These are phyloP conservation scores for Dione vanillae DNA, from an alignment of 2,888 invertebrate genomes.

Conservation along the genomic window DNA sequence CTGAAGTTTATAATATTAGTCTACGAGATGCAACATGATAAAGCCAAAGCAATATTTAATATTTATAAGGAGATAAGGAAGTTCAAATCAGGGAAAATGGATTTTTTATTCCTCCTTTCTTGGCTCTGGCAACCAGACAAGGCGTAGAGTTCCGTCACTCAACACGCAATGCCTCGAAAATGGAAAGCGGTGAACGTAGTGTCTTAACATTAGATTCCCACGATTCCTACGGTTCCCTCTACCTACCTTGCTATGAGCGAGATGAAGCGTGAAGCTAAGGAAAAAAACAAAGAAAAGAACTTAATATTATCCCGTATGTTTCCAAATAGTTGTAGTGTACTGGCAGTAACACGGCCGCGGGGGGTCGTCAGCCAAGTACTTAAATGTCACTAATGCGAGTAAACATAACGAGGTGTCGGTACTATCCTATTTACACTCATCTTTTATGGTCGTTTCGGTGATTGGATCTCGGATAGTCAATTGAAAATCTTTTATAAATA, in stretches of 20 bases:
- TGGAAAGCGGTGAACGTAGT: neutral
- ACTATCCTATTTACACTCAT: constrained; percentile 24
- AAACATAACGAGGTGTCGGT: constrained; percentile 38
- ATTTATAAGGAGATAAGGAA: too few species aligned
- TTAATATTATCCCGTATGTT: constrained; percentile 9
- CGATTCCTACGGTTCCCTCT: too few species aligned
- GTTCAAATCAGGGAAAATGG: too few species aligned
- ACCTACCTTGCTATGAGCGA: too few species aligned
- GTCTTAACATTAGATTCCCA: too few species aligned
- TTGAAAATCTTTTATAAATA: constrained; percentile 24
- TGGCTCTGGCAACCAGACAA: too few species aligned
- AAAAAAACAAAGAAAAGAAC: neutral
- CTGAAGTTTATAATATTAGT: too few species aligned
- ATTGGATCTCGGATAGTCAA: constrained; percentile 22
- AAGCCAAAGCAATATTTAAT: too few species aligned
- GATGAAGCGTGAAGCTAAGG: neutral
- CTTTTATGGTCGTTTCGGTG: constrained; percentile 13
- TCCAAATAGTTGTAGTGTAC: constrained; percentile 45
- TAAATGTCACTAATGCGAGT: constrained; percentile 28
- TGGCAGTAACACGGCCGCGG: constrained; percentile 44
- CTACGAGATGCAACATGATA: too few species aligned
- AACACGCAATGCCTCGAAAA: neutral
- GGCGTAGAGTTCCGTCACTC: too few species aligned
- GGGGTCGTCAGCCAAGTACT: constrained; percentile 53
- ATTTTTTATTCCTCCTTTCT: too few species aligned